Base-by-base conservation (phyloP, 2,797 vertebrate species). In the Pitangus sulphuratus region DNA sequence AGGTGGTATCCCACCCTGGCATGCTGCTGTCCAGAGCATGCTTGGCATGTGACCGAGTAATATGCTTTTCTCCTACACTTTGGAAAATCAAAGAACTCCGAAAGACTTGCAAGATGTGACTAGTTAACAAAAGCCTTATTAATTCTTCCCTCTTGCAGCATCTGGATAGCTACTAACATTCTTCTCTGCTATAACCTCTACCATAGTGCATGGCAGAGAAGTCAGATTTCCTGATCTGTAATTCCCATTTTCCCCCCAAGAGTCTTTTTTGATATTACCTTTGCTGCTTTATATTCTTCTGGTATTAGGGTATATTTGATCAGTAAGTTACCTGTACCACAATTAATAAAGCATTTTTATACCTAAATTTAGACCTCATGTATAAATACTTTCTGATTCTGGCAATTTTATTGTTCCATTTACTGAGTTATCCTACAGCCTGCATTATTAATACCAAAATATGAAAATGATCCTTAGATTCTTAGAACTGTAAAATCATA, bases 11-110 rank as follows among this genome's bases (percentile, higher is more conserved):
- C 40, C 3, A 3, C 31, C 31, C 37, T 5, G 3, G 31, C 1
- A 2, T 9, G n/a, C 51, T 75, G 35, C 31, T 60, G 42, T 66
- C 51, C 64, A 37, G 30, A 75, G 57, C 6, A 2, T 12, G n/a
- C 18, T 47, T 84, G 39, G 31, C 64, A 77, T 40, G 31, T 25
- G 24, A 39, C 61, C 2, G 6, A 24, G 21, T 12, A 26, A 64
- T 2, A 22, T 30, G 31, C 6, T 31, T 83, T 93, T 85, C 90
- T 91, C 60, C 31, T 45, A 47, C 24, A 16, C 18, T 81, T 26
- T 17, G 30, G 62, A 30, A 86, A 89, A 71, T 39, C 74, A 76
- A 69, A 87, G 57, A 91, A 72, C 50, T 81, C 53, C 10, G 15
- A 22, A 71, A 48, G 50, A 65, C 84, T 65, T 81, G 40, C 90